Percentiles rank a stretch among this genome's conserved stretches.
Evolutionary conservation across 35 echinoderm and acorn worm genomes (phyloP).

Genomic region (Heliocidaris erythrogramma): DNA sequence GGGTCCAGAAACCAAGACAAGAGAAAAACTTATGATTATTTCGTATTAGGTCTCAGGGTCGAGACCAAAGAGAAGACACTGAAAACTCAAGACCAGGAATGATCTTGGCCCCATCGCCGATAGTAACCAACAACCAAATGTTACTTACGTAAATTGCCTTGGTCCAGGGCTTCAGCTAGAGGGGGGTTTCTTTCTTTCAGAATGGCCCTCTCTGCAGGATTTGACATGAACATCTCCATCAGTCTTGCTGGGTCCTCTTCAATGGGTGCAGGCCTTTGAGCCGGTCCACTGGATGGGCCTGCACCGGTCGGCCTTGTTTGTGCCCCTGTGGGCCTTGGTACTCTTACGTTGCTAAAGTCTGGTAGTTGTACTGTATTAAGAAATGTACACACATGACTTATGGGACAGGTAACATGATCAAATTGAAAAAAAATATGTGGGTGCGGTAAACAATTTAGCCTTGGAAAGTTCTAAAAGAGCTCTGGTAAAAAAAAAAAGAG

Average conservation of each 20-base stretch:
- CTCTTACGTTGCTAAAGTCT: constrained; percentile 76
- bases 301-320: background rate
- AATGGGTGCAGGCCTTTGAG: background rate
- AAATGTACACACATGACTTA: background rate
- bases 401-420: background rate
- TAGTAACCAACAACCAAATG: no score
- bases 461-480: no score
- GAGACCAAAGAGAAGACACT: background rate
- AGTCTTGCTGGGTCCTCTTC: constrained; percentile 73
- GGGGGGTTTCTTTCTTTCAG: constrained; percentile 80
- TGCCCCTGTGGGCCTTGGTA: constrained; percentile 52
- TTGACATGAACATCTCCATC: constrained; percentile 65
- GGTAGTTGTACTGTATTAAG: background rate
- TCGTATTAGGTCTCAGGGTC: no score
- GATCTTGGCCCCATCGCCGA: no score
- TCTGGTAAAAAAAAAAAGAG: no score
- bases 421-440: background rate
- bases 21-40: no score
- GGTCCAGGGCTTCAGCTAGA: constrained; percentile 69
- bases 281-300: background rate
- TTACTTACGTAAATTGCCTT: constrained; percentile 69
- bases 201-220: constrained; percentile 58
- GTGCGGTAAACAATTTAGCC: background rate
- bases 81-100: background rate
- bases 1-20: no score